Conservation (phyloP, 1,140 invertebrate species). For the Triops longicaudatus region DNA sequence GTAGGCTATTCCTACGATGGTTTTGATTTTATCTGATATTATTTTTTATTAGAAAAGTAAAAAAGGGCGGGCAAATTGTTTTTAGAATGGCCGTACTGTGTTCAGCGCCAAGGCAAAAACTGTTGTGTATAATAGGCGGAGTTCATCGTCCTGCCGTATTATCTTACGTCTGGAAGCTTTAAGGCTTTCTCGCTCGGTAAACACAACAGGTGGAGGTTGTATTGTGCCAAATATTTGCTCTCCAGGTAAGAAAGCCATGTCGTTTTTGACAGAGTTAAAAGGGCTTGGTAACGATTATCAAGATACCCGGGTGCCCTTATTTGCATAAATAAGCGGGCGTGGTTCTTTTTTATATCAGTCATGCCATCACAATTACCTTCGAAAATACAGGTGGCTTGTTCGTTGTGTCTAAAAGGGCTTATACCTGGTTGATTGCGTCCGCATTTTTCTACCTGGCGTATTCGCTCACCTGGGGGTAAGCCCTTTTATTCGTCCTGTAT, state of each 20-base stretch:
- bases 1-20: too few relatives aligned
- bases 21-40: too few relatives aligned
- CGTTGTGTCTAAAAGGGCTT: not conserved
- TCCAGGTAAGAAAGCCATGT: not conserved
- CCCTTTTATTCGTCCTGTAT: not conserved
- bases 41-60: too few relatives aligned
- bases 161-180: not conserved
- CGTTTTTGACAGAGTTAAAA: not conserved
- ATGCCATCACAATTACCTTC: not conserved
- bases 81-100: not conserved
- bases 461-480: not conserved
- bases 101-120: not conserved
- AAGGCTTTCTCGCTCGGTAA: not conserved
- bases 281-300: not conserved
- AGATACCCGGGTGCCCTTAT: conserved; percentile 5
- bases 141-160: not conserved
- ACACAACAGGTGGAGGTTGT: not conserved
- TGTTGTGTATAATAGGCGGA: not conserved
- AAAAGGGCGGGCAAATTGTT: not conserved
- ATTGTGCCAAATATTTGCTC: not conserved
- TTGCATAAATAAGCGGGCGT: conserved; percentile 7
- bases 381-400: not conserved
- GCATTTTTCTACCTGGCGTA: not conserved
- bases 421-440: not conserved
- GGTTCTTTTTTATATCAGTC: conserved; percentile 3